These are phyloP conservation scores for Crocodylus rhombifer DNA, from an alignment of 2,797 vertebrate genomes.

Conservation along the genomic window DNA sequence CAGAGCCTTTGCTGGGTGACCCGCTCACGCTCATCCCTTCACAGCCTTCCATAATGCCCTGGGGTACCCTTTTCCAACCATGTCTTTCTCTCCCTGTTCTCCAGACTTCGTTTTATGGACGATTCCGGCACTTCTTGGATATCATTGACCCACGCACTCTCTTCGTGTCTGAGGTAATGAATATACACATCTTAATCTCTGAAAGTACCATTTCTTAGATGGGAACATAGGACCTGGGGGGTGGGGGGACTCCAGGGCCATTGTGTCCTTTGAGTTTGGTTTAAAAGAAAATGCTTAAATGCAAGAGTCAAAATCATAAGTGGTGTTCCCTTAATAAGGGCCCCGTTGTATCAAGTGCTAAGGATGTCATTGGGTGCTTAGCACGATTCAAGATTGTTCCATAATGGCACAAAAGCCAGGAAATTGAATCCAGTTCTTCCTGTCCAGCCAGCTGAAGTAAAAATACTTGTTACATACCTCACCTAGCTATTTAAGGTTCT, in stretches of 20 bases:
- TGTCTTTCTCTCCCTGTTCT: slow-evolving; percentile 33
- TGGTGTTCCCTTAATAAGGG: not conserved
- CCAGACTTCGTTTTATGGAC: slow-evolving; percentile 88
- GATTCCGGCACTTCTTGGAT: slow-evolving; percentile 93
- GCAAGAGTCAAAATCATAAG: no score
- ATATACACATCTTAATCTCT: accelerated
- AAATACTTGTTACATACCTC: not conserved
- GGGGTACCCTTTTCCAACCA: not conserved
- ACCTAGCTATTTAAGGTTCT: not conserved
- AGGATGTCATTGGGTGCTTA: not conserved
- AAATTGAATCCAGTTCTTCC: not conserved
- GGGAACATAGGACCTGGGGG: not conserved
- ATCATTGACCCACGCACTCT: slow-evolving; percentile 93
- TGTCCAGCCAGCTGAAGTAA: not conserved
- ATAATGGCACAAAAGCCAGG: not conserved
- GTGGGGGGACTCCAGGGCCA: no score
- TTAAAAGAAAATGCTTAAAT: not conserved
- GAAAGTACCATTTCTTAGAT: accelerated
- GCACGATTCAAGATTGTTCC: not conserved
- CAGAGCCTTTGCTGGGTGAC: not conserved
- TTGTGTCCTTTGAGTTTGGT: not conserved
- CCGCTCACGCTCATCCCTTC: not conserved
- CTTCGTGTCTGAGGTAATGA: slow-evolving; percentile 90
- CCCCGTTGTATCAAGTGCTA: not conserved
- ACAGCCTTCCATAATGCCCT: no score